Evolutionary conservation across 2,888 invertebrate species (phyloP), one percentile per base, ranked within the genome.

Genomic region (Euclidia mi): DNA sequence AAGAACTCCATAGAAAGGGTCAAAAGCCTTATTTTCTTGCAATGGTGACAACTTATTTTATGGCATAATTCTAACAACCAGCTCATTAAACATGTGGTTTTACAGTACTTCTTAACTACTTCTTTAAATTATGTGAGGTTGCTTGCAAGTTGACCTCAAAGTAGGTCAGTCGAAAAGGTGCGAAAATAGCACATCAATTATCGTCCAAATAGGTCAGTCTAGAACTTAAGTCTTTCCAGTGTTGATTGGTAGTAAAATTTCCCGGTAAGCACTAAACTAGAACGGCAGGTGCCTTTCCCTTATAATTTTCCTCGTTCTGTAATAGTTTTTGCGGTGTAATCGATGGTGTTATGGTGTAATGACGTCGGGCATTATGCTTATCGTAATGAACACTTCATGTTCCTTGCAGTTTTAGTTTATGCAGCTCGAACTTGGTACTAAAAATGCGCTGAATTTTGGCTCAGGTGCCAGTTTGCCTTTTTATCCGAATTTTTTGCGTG

Each of bases 311-410:
- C 60, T 47, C 58, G 59, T 47, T 34, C 50, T 37, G 45, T 76
- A 77, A 75, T 75, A 75, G 76, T 77, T 77, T 76, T 73, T 59
- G 52, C 6, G 59, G 40, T 57, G 58, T 78, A 77, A 76, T 71
- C 71, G 56, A 71, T 60, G 57, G 56, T 71, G 56, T 65, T 68
- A 61, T 45, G 45, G 60, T 35, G 50, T 75, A 71, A 75, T 75
- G 71, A 68, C 71, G 71, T 17, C 62, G 58, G 56, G 65, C 72
- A 50, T 68, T 71, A 65, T 47, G 50, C 61, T 71, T 74, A 67
- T 65, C 69, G 56, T 69, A 50, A 69, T 59, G 47, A 71, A 51
- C 37, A 63, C 62, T 71, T n/a, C n/a, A n/a, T 55, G 59, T 48
- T 38, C 17, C 45, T 14, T 37, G 47, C 45, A 63, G 51, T 63